Base-by-base conservation (phyloP, 2,797 vertebrate genomes). In the Epinephelus malabaricus region DNA sequence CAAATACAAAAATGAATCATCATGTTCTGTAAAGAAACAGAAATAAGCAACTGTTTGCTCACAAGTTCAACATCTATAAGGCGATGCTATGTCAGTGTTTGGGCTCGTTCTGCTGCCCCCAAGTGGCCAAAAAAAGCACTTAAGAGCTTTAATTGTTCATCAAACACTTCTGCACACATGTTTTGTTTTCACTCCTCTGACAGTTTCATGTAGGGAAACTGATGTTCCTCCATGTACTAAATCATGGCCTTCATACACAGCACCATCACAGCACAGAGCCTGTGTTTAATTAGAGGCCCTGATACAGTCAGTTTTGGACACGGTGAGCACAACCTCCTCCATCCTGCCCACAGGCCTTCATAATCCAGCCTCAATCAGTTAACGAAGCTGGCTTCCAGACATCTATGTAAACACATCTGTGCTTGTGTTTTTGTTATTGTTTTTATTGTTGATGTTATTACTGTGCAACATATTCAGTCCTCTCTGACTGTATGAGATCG, bases 331-430 rank as follows among this genome's bases (percentile, higher is more conserved):
- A 6, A n/a, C 30, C 25, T 69, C 47, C 27, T 74, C 34, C 73
- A 4, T 82, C 46, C 59, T 43, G 82, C 79, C 81, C 53, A 11
- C 63, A 30, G 74, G 68, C 83, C 12, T 47, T 53, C 59, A n/a
- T 19, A 40, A 63, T 58, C 38, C 78, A 43, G 58, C 56, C 50
- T 60, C 51, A 8, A 66, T 69, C 73, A 64, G n/a, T 51, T 18
- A 13, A 25, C 19, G 63, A 14, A 19, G 59, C 51, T 2, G n/a
- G 25, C 81, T 83, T 66, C 66, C 63, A 71, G 84, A 90, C 81
- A 18, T 73, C 70, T 87, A 4, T 78, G 73, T 85, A 88, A 90
- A 92, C 85, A 85, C 55, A 43, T 27, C 19, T 38, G 23, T 25
- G 51, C 54, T 74, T 63, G 46, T 66, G 21, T 77, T 70, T 62